Conservation (phyloP, 2,888 invertebrate species). For the Trisateles emortualis region DNA sequence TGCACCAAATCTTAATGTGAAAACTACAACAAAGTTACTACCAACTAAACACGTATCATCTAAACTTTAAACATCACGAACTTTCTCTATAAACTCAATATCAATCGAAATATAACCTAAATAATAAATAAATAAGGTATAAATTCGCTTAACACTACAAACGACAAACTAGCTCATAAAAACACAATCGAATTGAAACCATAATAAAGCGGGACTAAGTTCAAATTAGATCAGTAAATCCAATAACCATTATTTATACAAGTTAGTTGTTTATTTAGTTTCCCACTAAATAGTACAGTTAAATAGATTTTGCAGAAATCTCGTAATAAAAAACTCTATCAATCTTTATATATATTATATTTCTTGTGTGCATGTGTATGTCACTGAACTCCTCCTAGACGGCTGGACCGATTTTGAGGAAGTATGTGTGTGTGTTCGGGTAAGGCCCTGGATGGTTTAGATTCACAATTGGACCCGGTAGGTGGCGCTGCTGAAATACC, state of each 20-base stretch:
- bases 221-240: slow-evolving; percentile 2
- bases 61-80: slow-evolving; percentile 15
- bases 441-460: no score
- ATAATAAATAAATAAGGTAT: background rate
- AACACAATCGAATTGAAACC: slow-evolving; percentile 5
- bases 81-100: background rate
- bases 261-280: slow-evolving; percentile 29
- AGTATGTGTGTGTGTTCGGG: no score
- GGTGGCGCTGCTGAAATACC: no score
- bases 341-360: no score
- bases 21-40: slow-evolving; percentile 7
- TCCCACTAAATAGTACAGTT: slow-evolving; percentile 2
- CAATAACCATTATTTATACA: slow-evolving; percentile 14
- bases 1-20: slow-evolving; percentile 6
- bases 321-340: background rate
- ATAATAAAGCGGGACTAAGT: background rate
- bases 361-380: no score
- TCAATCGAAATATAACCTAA: slow-evolving; percentile 13
- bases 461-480: no score
- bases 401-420: no score
- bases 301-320: background rate
- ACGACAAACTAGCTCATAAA: background rate
- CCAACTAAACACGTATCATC: slow-evolving; percentile 8
- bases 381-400: no score
- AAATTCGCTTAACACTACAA: background rate